These are phyloP conservation scores for Eucidaris tribuloides DNA, from an alignment of 35 echinoderm and acorn worm species.

Conservation along the genomic window DNA sequence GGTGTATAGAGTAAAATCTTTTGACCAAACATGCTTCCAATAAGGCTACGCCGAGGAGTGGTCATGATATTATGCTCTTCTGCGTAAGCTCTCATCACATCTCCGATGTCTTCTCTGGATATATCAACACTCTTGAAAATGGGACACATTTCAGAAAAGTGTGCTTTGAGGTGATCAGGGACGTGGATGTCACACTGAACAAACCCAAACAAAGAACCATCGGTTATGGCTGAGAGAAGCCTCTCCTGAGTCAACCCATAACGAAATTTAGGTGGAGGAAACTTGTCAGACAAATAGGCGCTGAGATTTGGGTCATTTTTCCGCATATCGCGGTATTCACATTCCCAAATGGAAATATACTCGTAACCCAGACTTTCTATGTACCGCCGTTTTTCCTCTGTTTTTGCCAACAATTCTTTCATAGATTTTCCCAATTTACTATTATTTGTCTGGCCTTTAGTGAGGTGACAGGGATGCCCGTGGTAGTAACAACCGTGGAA, in stretches of 20 bases:
- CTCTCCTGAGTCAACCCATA: background rate
- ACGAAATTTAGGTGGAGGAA: background rate
- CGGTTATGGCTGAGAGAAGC: background rate
- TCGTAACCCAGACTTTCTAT: slow-evolving; percentile 1
- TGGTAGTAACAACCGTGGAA: slow-evolving; percentile 32
- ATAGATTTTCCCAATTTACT: background rate
- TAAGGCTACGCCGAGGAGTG: slow-evolving; percentile 10
- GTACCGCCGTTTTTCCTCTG: background rate
- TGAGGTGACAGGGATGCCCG: slow-evolving; percentile 22
- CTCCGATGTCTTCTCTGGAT: slow-evolving; percentile 46
- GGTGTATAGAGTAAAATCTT: slow-evolving; percentile 29
- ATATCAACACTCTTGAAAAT: slow-evolving; percentile 63
- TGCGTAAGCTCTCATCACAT: slow-evolving; percentile 35
- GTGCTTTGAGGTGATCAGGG: slow-evolving; percentile 3
- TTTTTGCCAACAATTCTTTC: background rate
- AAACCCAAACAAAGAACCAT: slow-evolving; percentile 25
- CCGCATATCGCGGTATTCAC: background rate
- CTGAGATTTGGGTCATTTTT: background rate
- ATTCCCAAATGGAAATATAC: slow-evolving; percentile 28
- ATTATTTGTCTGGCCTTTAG: background rate
- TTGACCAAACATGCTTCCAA: slow-evolving; percentile 44
- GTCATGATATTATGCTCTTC: background rate
- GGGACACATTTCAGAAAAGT: slow-evolving; percentile 64
- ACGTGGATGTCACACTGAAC: slow-evolving; percentile 38
- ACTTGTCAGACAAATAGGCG: background rate